These are phyloP conservation scores for Choristoneura fumiferana DNA, from an alignment of 1,140 invertebrate genomes.

Conservation along the genomic window DNA sequence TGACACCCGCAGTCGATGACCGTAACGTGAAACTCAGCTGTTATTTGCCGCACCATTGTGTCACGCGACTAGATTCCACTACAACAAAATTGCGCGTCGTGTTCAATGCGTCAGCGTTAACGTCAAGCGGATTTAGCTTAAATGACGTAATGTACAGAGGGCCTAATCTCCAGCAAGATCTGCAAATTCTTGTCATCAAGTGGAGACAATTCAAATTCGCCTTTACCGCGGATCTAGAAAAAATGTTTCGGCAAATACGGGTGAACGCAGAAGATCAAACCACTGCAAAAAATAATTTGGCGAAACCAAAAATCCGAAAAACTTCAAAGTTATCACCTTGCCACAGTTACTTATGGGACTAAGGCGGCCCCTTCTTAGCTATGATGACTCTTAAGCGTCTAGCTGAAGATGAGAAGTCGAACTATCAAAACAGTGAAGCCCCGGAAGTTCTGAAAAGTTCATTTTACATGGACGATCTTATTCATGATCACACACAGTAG, in stretches of 20 bases:
- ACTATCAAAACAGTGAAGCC: background rate
- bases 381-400: background rate
- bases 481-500: background rate
- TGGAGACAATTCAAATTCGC: background rate
- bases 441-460: background rate
- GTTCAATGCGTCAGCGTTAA: background rate
- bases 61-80: background rate
- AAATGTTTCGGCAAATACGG: too few relatives aligned
- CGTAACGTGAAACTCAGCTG: background rate
- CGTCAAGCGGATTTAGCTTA: background rate
- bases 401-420: background rate
- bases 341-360: too few relatives aligned
- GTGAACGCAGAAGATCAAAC: too few relatives aligned
- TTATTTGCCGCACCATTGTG: background rate
- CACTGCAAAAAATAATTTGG: too few relatives aligned
- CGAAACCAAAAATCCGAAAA: too few relatives aligned
- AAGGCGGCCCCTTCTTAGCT: too few relatives aligned
- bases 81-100: background rate
- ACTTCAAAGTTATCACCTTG: too few relatives aligned
- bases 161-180: background rate
- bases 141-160: background rate
- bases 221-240: background rate
- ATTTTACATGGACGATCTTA: background rate
- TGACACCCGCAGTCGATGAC: background rate
- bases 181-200: background rate